Evolutionary conservation across 2,888 invertebrate species (phyloP).

Genomic region (Nemotelus nigrinus): DNA sequence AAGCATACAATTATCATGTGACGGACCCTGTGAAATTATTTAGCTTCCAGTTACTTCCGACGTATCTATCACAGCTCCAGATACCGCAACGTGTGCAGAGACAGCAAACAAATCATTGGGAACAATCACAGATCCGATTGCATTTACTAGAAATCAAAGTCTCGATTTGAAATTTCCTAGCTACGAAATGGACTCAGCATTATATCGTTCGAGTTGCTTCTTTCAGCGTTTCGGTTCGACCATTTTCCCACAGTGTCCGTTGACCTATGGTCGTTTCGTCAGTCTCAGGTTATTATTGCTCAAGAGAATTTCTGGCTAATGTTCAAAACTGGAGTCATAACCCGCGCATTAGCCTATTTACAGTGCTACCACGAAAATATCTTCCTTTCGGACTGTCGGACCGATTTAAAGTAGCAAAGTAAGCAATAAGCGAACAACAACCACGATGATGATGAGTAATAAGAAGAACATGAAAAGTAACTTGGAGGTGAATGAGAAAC

Average conservation of each 20-base stretch:
- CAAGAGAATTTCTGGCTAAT: slow-evolving; percentile 34
- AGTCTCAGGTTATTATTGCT: slow-evolving; percentile 19
- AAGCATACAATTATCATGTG: not conserved
- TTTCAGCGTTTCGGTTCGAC: not conserved
- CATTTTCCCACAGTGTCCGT: slow-evolving; percentile 42
- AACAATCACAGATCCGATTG: slow-evolving; percentile 31
- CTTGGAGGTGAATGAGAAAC: slow-evolving; percentile 19
- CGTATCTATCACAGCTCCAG: not conserved
- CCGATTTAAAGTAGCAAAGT: not conserved
- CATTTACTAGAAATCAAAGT: slow-evolving; percentile 31
- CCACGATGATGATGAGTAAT: not conserved
- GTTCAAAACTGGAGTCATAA: slow-evolving; percentile 47
- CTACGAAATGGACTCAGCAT: not conserved
- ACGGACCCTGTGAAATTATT: not conserved
- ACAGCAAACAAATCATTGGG: slow-evolving; percentile 9
- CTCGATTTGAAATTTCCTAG: slow-evolving; percentile 3
- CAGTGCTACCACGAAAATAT: slow-evolving; percentile 48
- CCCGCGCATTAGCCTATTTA: slow-evolving; percentile 49
- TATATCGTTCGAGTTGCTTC: not conserved
- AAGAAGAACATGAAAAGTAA: not conserved
- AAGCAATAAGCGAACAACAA: too few relatives aligned
- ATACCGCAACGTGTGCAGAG: too few relatives aligned
- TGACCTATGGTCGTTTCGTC: slow-evolving; percentile 9
- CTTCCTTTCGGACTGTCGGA: slow-evolving; percentile 31
- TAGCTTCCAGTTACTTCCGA: not conserved